Percentiles rank a stretch among this genome's conserved stretches.
phyloP scores from a whole-genome alignment of 2,113 vertebrate genomes.

The Sapajus apella region DNA sequence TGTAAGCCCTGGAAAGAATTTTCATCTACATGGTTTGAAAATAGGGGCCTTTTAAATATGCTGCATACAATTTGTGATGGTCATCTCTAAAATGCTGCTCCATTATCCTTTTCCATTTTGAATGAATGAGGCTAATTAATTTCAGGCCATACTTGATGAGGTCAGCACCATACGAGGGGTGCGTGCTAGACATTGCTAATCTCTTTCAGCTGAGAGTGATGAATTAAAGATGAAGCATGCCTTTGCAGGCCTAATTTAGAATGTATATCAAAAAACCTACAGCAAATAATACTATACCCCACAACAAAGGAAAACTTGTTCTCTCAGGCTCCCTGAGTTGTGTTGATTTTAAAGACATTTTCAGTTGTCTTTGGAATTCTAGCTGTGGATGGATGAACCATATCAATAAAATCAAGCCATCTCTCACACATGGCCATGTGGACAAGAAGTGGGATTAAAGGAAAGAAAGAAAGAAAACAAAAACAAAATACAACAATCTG shows the following conservation, averaged over 20 bases:
- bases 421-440: slow-evolving; percentile 78
- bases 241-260: slow-evolving; percentile 90
- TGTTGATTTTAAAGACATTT: slow-evolving; percentile 86
- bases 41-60: slow-evolving; percentile 84
- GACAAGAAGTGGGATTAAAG: slow-evolving; percentile 81
- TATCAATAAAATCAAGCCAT: slow-evolving; percentile 84
- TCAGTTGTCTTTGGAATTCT: slow-evolving; percentile 82
- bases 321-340: slow-evolving; percentile 84
- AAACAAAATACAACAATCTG: slow-evolving; percentile 73
- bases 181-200: slow-evolving; percentile 90
- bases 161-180: slow-evolving; percentile 89
- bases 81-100: slow-evolving; percentile 88
- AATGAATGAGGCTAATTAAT: slow-evolving; percentile 92
- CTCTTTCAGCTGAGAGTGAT: slow-evolving; percentile 91
- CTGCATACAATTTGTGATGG: slow-evolving; percentile 87
- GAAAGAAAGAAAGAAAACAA: slow-evolving; percentile 67
- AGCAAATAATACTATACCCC: slow-evolving; percentile 88
- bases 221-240: slow-evolving; percentile 91
- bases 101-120: slow-evolving; percentile 89
- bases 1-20: slow-evolving; percentile 84
- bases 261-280: slow-evolving; percentile 90
- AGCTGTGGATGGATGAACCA: slow-evolving; percentile 84
- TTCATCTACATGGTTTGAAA: slow-evolving; percentile 83
- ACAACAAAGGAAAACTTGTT: slow-evolving; percentile 89
- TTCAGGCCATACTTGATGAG: slow-evolving; percentile 91